Conservation (phyloP, 2,113 vertebrate genomes). For the Emydocephalus ijimae region DNA sequence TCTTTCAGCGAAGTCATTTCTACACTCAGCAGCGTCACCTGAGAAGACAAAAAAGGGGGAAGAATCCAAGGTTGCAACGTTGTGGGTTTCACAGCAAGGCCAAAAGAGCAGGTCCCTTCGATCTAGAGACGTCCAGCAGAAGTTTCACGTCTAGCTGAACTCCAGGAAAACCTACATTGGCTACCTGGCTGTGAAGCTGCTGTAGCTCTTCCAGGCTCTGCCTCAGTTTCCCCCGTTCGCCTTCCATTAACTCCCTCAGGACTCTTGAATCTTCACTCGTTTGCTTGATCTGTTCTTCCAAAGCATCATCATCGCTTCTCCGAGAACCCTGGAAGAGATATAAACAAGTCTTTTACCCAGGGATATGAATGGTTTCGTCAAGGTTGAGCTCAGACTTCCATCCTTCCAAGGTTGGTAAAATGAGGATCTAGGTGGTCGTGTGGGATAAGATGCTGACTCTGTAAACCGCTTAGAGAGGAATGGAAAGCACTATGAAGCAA, state of each 20-base stretch:
- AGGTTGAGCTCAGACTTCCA: background rate
- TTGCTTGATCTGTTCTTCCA: slow-evolving; percentile 92
- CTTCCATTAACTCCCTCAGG: slow-evolving; percentile 84
- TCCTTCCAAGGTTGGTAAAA: no score
- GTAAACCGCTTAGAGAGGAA: no score
- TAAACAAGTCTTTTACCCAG: background rate
- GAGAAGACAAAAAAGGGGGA: slow-evolving; percentile 8
- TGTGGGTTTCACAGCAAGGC: no score
- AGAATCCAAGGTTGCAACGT: rapidly evolving
- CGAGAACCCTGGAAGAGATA: slow-evolving; percentile 77
- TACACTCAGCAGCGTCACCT: slow-evolving; percentile 90
- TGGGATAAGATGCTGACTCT: no score
- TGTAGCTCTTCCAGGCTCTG: slow-evolving; percentile 83
- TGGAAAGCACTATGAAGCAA: no score
- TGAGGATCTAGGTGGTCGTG: no score
- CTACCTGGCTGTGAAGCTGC: slow-evolving; percentile 90
- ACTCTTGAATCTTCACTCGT: slow-evolving; percentile 88
- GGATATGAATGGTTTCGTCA: background rate
- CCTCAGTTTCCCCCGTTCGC: slow-evolving; percentile 83
- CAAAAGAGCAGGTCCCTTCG: background rate
- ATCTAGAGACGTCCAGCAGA: background rate
- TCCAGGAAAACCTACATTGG: slow-evolving; percentile 10
- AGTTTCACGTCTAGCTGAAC: background rate
- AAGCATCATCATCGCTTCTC: slow-evolving; percentile 88
- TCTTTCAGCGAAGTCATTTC: slow-evolving; percentile 88